Evolutionary conservation across 2,888 invertebrate genomes (phyloP).

Genomic region (Trichopria drosophilae): DNA sequence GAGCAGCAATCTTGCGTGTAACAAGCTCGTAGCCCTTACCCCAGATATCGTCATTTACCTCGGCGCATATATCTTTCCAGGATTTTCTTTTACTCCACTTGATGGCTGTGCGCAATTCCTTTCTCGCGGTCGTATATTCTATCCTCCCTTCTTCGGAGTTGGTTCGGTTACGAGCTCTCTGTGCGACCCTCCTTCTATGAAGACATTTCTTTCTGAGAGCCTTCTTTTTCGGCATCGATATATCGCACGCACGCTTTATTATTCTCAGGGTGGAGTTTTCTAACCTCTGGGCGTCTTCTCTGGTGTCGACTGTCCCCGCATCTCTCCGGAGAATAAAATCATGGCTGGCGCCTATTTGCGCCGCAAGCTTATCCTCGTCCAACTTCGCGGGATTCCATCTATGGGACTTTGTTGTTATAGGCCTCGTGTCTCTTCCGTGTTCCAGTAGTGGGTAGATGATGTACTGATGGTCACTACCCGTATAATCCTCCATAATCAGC

Average conservation of each 20-base stretch:
- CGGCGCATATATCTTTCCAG: conserved; percentile 35
- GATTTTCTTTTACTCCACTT: conserved; percentile 25
- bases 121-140: conserved; percentile 18
- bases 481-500: no score
- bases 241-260: conserved; percentile 13
- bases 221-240: conserved; percentile 18
- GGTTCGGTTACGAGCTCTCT: conserved; percentile 16
- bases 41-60: conserved; percentile 36
- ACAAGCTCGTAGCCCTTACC: conserved; percentile 37
- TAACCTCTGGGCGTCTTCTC: not conserved
- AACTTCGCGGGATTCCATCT: conserved; percentile 17
- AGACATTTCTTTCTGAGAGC: conserved; percentile 30
- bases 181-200: conserved; percentile 16
- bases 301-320: no score
- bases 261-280: not conserved
- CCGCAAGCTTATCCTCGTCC: conserved; percentile 17
- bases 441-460: no score
- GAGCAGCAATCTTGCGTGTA: conserved; percentile 8
- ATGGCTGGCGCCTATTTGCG: no score
- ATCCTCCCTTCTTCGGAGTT: not conserved
- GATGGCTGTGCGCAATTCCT: conserved; percentile 14
- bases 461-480: no score
- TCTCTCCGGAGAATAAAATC: not conserved
- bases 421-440: no score
- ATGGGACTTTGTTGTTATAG: no score